A percentile compares a stretch with the other conserved stretches of the same genome.
These are phyloP conservation scores for Sycophaga agraensis DNA, from an alignment of 1,140 invertebrate species.

Conservation along the genomic window DNA sequence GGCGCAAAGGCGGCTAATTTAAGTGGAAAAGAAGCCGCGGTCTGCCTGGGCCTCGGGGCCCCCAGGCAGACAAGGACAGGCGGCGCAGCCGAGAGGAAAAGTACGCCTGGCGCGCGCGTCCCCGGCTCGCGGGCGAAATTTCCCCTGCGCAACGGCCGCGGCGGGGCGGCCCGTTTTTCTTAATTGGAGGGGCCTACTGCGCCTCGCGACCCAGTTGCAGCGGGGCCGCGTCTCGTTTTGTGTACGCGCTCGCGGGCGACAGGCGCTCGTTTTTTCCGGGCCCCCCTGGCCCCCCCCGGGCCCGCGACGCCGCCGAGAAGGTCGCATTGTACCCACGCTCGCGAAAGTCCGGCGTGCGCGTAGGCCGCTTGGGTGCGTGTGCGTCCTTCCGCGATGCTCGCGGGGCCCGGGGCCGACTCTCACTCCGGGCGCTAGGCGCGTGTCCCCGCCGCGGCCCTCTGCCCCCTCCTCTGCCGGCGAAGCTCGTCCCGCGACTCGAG, in stretches of 20 bases:
- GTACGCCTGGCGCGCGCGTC: too few species aligned
- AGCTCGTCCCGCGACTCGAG: too few species aligned
- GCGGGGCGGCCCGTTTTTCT: slow-evolving; percentile 30
- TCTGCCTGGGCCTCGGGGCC: too few species aligned
- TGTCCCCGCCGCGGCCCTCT: not conserved
- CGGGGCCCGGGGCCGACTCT: not conserved
- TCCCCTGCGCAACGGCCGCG: slow-evolving; percentile 28
- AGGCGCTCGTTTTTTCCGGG: too few species aligned
- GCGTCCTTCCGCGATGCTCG: too few species aligned
- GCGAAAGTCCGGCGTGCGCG: too few species aligned
- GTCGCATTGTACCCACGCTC: slow-evolving; percentile 46
- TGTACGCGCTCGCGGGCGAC: slow-evolving; percentile 18
- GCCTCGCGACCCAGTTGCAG: slow-evolving; percentile 42
- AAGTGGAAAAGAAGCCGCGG: too few species aligned
- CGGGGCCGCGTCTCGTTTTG: slow-evolving; percentile 39
- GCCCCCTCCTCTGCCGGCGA: not conserved
- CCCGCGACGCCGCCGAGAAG: slow-evolving; percentile 29
- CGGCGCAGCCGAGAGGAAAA: too few species aligned
- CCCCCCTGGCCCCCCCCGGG: not conserved
- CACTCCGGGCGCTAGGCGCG: not conserved
- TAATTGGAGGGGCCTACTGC: slow-evolving; percentile 38
- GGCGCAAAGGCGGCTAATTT: too few species aligned
- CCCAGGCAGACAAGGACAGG: too few species aligned
- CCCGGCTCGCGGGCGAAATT: slow-evolving; percentile 38
- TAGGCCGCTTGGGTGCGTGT: too few species aligned